Percentiles rank a stretch among this genome's conserved stretches.
These are phyloP conservation scores for Scarus forsteni DNA, from an alignment of 2,797 vertebrate genomes.

Conservation along the genomic window DNA sequence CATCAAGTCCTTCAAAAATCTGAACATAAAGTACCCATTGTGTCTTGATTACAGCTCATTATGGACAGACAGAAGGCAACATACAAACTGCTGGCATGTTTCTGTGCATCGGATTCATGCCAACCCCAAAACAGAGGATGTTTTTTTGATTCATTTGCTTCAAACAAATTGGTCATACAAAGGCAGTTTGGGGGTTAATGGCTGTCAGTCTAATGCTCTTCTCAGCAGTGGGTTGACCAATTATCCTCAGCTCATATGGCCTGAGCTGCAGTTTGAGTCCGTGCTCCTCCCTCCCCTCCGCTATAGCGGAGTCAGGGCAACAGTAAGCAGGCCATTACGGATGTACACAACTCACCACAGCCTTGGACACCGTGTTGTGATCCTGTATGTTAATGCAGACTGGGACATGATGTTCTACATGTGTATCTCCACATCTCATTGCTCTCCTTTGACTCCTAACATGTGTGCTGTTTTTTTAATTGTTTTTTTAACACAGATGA, in stretches of 20 bases:
- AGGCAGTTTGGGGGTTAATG: constrained; percentile 1
- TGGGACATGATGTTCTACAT: constrained; percentile 17
- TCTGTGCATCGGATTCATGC: background rate
- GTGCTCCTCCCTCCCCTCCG: constrained; percentile 5
- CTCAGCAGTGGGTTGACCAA: constrained; percentile 45
- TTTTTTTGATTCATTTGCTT: constrained; percentile 34
- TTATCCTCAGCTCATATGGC: constrained; percentile 36
- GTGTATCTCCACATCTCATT: background rate
- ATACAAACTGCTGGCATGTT: constrained; percentile 15
- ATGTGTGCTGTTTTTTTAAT: background rate
- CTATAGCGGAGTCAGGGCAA: constrained; percentile 16
- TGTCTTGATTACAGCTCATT: constrained; percentile 30
- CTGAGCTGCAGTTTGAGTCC: background rate
- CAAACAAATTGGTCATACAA: constrained; percentile 19
- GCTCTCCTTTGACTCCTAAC: background rate
- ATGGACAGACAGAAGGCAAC: constrained; percentile 21
- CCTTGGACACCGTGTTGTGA: constrained; percentile 29
- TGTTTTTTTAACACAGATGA: background rate
- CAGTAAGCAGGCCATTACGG: constrained; percentile 36
- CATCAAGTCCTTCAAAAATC: constrained; percentile 4
- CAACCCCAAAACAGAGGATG: background rate
- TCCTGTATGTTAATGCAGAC: constrained; percentile 14
- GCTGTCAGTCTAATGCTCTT: constrained; percentile 22
- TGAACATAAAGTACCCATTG: constrained; percentile 29
- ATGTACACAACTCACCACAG: constrained; percentile 22